Conservation (phyloP, 1,140 invertebrate genomes). For the Kradibia gibbosae region DNA sequence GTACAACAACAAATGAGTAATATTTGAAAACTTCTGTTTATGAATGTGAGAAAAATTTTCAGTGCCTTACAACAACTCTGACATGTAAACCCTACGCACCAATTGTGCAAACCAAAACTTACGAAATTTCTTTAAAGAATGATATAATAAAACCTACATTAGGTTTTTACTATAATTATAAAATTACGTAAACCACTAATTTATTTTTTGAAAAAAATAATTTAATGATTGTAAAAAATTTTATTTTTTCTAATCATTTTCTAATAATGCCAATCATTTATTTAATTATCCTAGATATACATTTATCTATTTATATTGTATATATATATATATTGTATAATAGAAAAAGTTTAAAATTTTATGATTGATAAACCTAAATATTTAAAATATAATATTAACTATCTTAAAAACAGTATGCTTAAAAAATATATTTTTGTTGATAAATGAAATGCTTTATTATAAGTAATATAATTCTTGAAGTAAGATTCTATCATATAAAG, state of each 20-base stretch:
- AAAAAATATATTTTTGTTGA: no score
- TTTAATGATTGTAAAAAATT: background rate
- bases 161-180: background rate
- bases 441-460: no score
- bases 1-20: constrained; percentile 28
- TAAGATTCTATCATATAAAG: no score
- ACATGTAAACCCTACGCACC: background rate
- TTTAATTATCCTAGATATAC: no score
- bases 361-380: no score
- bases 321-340: no score
- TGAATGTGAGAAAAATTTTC: constrained; percentile 37
- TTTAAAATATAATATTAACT: no score
- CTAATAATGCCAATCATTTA: no score
- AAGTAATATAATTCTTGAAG: no score
- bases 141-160: constrained; percentile 29
- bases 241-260: background rate
- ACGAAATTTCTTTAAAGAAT: constrained; percentile 21
- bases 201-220: background rate
- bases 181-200: background rate
- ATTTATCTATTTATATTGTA: no score
- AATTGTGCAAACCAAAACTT: constrained; percentile 28
- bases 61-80: constrained; percentile 2
- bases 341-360: no score
- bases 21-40: background rate
- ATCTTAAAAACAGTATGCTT: no score